Conservation (phyloP, 2,113 vertebrate genomes). For the Clarias macrocephalus region DNA sequence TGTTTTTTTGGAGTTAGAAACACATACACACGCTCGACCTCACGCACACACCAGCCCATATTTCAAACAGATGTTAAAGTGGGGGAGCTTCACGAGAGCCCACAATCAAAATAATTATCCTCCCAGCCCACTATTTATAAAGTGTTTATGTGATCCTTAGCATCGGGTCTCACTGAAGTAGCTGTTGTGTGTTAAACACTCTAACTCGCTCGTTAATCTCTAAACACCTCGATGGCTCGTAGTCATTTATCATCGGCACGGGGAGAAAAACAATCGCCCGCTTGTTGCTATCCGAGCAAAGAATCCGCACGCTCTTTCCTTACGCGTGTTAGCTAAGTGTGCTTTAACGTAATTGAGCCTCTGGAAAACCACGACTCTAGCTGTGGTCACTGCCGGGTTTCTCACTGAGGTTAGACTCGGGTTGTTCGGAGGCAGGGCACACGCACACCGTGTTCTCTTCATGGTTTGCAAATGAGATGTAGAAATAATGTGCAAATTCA, state of each 20-base stretch:
- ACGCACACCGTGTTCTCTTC: neutral
- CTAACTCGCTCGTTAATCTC: slow-evolving; percentile 56
- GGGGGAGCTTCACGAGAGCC: slow-evolving; percentile 69
- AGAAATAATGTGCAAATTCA: neutral
- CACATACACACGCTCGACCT: slow-evolving; percentile 69
- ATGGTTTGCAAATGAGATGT: slow-evolving; percentile 1
- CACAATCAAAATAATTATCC: slow-evolving; percentile 79
- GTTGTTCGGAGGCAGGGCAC: neutral
- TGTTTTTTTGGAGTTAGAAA: slow-evolving; percentile 72
- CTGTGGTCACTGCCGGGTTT: slow-evolving; percentile 12
- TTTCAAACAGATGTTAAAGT: slow-evolving; percentile 91
- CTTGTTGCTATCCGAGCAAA: slow-evolving; percentile 11
- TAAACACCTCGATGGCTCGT: slow-evolving; percentile 52
- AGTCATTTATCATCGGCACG: slow-evolving; percentile 50
- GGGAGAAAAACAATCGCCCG: neutral
- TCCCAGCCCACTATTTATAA: slow-evolving; percentile 73
- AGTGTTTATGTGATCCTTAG: slow-evolving; percentile 72
- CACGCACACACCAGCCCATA: slow-evolving; percentile 67
- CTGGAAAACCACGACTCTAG: slow-evolving; percentile 4
- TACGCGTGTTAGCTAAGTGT: neutral
- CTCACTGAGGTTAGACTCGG: neutral
- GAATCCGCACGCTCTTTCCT: neutral
- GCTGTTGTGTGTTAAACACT: slow-evolving; percentile 63
- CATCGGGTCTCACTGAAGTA: slow-evolving; percentile 59
- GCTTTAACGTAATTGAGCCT: neutral